These are phyloP conservation scores for Arge pagana DNA, from an alignment of 2,888 invertebrate genomes.

Conservation along the genomic window DNA sequence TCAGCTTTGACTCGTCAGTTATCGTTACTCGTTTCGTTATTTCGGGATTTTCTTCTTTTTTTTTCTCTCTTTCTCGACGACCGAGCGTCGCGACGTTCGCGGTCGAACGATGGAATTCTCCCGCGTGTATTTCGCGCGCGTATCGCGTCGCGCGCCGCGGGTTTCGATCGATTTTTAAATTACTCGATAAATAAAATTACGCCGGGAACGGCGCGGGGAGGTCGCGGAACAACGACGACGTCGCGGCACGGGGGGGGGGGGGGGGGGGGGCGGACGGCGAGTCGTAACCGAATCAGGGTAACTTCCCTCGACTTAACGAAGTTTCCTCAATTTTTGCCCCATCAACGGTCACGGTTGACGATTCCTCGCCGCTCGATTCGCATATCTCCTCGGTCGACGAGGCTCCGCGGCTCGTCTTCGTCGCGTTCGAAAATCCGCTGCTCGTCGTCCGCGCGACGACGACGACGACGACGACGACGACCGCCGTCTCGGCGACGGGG, in stretches of 20 bases:
- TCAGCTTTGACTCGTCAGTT: too few species aligned
- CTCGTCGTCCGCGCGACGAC: too few species aligned
- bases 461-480: too few species aligned
- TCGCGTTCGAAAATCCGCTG: too few species aligned
- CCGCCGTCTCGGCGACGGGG: too few species aligned
- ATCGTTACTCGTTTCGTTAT: too few species aligned
- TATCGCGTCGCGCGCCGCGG: too few species aligned
- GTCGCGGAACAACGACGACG: conserved; percentile 11
- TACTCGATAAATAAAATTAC: conserved; percentile 57
- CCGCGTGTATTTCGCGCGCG: conserved; percentile 33
- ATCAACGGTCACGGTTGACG: conserved; percentile 43
- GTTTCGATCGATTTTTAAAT: conserved; percentile 58
- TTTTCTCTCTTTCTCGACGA: too few species aligned
- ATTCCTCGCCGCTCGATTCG: conserved; percentile 47
- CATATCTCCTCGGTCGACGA: too few species aligned
- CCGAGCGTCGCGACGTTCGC: too few species aligned
- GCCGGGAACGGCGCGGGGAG: conserved; percentile 31
- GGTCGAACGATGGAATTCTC: conserved; percentile 25
- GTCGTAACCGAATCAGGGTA: conserved; percentile 53
- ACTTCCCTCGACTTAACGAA: conserved; percentile 55
- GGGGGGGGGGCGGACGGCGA: conserved; percentile 33
- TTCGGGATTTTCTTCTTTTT: too few species aligned
- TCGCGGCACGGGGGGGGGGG: conserved; percentile 17
- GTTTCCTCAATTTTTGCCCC: conserved; percentile 56
- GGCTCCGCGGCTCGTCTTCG: too few species aligned